Conservation (phyloP, 2,797 vertebrate genomes). For the Cichlasoma orientale region DNA sequence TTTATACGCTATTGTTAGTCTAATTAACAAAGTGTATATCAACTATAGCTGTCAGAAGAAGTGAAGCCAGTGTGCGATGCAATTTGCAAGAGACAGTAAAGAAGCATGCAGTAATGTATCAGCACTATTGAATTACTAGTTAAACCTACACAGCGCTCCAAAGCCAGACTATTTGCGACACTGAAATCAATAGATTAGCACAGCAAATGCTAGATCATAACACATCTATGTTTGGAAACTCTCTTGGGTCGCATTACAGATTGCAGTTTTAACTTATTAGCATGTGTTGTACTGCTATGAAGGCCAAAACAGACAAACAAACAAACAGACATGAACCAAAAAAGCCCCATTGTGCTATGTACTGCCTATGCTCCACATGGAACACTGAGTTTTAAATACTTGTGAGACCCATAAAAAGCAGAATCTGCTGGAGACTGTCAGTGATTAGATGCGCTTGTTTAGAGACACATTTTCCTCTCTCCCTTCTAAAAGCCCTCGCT, state of each 20-base stretch:
- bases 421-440: conserved; percentile 43
- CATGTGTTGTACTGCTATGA: neutral
- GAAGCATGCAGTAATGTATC: neutral
- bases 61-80: neutral
- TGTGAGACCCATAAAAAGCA: conserved; percentile 37
- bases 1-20: neutral
- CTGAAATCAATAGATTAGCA: neutral
- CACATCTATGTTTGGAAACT: neutral
- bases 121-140: neutral
- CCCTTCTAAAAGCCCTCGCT: conserved; percentile 6
- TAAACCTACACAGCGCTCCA: neutral
- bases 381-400: conserved; percentile 41
- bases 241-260: neutral
- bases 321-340: neutral
- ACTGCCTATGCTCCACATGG: conserved; percentile 17
- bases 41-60: neutral
- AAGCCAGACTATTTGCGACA: neutral
- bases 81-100: neutral
- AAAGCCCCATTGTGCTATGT: neutral
- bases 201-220: neutral
- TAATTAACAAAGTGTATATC: neutral
- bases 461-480: conserved; percentile 17
- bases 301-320: neutral
- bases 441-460: conserved; percentile 21
- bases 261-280: neutral